Evolutionary conservation across 2,113 vertebrate genomes (phyloP).

Genomic region (Melanotaenia duboulayi): DNA sequence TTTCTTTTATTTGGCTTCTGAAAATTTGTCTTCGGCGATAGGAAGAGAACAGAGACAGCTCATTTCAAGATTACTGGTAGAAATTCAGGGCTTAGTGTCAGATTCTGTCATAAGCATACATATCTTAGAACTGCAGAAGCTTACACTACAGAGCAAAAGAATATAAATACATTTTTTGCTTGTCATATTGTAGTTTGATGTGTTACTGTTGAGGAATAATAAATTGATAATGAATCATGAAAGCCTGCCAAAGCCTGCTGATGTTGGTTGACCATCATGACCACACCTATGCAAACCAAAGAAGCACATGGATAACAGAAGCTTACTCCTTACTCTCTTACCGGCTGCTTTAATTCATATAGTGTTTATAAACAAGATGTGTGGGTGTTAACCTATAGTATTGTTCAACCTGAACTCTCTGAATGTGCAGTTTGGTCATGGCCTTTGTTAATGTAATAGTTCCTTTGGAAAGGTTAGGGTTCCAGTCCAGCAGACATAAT

Average conservation of each 20-base stretch:
- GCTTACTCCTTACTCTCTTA: neutral
- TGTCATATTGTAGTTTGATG: neutral
- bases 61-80: neutral
- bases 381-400: conserved; percentile 18
- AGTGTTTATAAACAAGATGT: neutral
- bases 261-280: neutral
- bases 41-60: conserved; percentile 8
- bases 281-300: neutral
- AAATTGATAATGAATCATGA: conserved; percentile 14
- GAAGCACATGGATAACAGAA: neutral
- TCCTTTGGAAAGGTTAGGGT: conserved; percentile 67
- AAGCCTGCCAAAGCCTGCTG: neutral
- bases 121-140: neutral
- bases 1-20: conserved; percentile 30
- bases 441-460: conserved; percentile 45
- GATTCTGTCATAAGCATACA: conserved; percentile 7
- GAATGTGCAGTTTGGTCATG: conserved; percentile 34
- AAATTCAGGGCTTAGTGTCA: neutral
- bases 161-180: conserved; percentile 11
- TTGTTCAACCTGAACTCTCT: conserved; percentile 23
- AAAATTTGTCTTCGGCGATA: conserved; percentile 15
- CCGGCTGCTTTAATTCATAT: neutral
- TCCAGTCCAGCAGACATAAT: conserved; percentile 67
- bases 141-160: neutral
- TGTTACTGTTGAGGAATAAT: conserved; percentile 10